Base-by-base conservation (phyloP, 2,113 vertebrate species). In the Crypturellus undulatus region DNA sequence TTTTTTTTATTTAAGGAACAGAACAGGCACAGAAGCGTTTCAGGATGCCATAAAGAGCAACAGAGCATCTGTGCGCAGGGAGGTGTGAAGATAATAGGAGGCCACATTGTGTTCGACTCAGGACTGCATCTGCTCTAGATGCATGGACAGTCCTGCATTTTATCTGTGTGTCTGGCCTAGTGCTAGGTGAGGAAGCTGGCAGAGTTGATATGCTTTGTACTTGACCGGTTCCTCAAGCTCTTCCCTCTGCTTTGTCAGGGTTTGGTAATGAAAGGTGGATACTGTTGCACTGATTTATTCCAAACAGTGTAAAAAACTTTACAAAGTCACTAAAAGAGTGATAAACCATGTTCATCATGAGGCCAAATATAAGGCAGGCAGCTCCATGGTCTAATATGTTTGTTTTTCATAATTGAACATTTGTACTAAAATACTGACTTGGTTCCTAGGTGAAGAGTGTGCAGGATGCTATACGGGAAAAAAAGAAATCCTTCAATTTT, bases 391-490 rank as follows among this genome's bases (percentile, higher is more conserved):
- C n/a, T 80, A 51, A 6, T 21, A 40, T 20, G 3, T 32, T 71
- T 49, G 10, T 30, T 62, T 54, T 52, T 71, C 51, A 3, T 9
- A 13, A 14, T 72, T 64, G 32, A 65, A 20, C 36, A 26, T 19
- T 19, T 16, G 11, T 71, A 2, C 43, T n/a, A 1, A 49, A 42
- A 18, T 2, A 1, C 24, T 77, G 68, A 38, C 75, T 51, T n/a
- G 69, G 10, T 45, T 86, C 89, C 75, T 78, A 99, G 99, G 99
- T 99, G 26, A 99, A 99, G 97, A 98, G 99, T 59, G 99, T 99
- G 93, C 99, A 99, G 94, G 99, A 99, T 89, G 99, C 99, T 40
- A 98, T 99, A 77, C 97, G 99, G 70, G 98, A 99, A 87, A 99
- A 98, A 97, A 99, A 99, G 90, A 97, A 98, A 80, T 93, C 96